phyloP scores from a whole-genome alignment of 1,140 invertebrate genomes.

The Pseudomyrmex pallidus region DNA sequence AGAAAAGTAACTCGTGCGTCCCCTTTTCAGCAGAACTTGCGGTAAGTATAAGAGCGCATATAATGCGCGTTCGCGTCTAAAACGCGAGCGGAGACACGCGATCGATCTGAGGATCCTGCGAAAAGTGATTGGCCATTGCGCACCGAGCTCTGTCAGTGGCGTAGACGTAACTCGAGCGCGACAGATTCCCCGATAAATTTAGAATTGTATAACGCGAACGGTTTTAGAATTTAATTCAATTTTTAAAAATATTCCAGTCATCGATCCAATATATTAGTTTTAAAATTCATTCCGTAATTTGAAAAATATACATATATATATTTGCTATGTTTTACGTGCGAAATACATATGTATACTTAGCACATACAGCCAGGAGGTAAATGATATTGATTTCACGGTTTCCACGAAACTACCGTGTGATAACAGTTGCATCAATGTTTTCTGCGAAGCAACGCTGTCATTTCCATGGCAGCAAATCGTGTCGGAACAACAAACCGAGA shows the following conservation, averaged over 20 bases:
- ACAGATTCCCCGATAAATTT: not conserved
- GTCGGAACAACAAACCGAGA: not conserved
- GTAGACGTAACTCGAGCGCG: not conserved
- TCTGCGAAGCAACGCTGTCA: not conserved
- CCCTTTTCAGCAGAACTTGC: not conserved
- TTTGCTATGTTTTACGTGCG: too few species aligned
- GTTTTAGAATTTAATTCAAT: not conserved
- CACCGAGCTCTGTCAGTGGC: slow-evolving; percentile 30
- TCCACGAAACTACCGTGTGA: not conserved
- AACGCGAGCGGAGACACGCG: slow-evolving; percentile 20
- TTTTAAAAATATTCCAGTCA: too few species aligned
- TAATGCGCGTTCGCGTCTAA: slow-evolving; percentile 4
- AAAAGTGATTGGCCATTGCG: slow-evolving; percentile 48
- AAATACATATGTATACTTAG: too few species aligned
- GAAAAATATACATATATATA: not conserved
- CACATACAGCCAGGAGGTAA: not conserved
- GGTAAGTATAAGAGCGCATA: not conserved
- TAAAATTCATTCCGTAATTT: not conserved
- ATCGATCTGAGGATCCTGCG: slow-evolving; percentile 36
- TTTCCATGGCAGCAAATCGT: not conserved
- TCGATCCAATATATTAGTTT: too few species aligned
- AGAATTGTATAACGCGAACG: not conserved
- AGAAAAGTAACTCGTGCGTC: slow-evolving; percentile 1
- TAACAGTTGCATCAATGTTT: not conserved
- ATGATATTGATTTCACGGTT: not conserved